These are phyloP conservation scores for Acanthopagrus latus DNA, from an alignment of 2,797 vertebrate genomes.

Conservation along the genomic window DNA sequence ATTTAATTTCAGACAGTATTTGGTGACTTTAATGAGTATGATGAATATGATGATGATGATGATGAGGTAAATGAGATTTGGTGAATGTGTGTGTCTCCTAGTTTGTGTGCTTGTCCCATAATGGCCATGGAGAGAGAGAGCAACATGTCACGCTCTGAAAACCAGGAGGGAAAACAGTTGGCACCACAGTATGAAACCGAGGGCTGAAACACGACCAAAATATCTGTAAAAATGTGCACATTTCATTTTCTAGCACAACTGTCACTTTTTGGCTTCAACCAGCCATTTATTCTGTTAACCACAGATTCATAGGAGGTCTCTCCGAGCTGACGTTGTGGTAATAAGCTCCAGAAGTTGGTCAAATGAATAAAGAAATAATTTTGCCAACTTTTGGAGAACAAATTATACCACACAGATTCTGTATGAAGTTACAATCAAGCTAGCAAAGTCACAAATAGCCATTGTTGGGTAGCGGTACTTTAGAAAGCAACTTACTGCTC, in stretches of 20 bases:
- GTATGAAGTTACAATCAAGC: background rate
- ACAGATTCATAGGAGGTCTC: background rate
- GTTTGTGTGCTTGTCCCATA: slow-evolving; percentile 8
- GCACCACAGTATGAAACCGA: too few relatives aligned
- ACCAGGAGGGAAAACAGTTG: too few relatives aligned
- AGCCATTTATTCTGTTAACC: background rate
- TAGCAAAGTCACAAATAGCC: background rate
- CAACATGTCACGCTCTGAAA: too few relatives aligned
- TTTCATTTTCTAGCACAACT: too few relatives aligned
- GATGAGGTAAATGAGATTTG: slow-evolving; percentile 71
- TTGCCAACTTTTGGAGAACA: background rate
- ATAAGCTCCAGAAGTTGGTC: background rate
- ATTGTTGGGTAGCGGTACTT: too few relatives aligned
- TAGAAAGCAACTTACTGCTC: too few relatives aligned
- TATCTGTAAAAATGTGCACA: too few relatives aligned
- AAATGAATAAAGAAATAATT: background rate
- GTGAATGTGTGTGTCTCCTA: slow-evolving; percentile 10
- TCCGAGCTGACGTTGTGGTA: background rate
- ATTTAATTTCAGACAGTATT: slow-evolving; percentile 79
- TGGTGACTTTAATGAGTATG: slow-evolving; percentile 73
- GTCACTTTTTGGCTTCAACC: background rate
- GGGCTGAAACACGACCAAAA: too few relatives aligned
- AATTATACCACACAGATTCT: background rate
- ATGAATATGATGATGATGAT: slow-evolving; percentile 68
- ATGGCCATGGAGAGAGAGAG: background rate